Conservation (phyloP, 2,113 vertebrate species). For the Nestor notabilis region DNA sequence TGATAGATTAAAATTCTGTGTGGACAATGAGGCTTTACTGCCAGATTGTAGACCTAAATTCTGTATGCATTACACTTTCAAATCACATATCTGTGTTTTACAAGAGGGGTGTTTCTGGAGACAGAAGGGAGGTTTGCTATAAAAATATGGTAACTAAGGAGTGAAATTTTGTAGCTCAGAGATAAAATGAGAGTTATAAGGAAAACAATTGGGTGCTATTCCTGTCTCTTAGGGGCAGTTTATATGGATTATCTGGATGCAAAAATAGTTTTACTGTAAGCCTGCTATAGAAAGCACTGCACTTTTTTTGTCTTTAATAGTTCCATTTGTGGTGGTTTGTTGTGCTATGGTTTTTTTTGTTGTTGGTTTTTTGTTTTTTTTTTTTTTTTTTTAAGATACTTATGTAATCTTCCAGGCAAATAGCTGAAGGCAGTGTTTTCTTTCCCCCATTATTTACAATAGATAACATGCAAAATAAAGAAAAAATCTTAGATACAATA, state of each 20-base stretch:
- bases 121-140: background rate
- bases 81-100: background rate
- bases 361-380: background rate
- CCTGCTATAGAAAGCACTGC: background rate
- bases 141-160: background rate
- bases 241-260: background rate
- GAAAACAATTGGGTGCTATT: background rate
- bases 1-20: background rate
- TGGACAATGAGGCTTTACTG: conserved; percentile 27
- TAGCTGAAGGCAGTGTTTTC: conserved; percentile 16
- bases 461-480: background rate
- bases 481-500: background rate
- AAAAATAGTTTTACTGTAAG: background rate
- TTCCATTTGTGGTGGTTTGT: background rate
- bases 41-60: conserved; percentile 2
- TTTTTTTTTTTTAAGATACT: background rate
- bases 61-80: background rate
- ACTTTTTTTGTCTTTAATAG: background rate
- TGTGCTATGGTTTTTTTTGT: background rate
- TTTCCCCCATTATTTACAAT: background rate
- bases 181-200: background rate
- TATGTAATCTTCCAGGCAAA: conserved; percentile 57
- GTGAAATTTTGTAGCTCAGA: background rate
- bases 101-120: background rate
- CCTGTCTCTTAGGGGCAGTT: background rate